Base-by-base conservation (phyloP, 2,888 invertebrate genomes). In the Eulithis prunata region DNA sequence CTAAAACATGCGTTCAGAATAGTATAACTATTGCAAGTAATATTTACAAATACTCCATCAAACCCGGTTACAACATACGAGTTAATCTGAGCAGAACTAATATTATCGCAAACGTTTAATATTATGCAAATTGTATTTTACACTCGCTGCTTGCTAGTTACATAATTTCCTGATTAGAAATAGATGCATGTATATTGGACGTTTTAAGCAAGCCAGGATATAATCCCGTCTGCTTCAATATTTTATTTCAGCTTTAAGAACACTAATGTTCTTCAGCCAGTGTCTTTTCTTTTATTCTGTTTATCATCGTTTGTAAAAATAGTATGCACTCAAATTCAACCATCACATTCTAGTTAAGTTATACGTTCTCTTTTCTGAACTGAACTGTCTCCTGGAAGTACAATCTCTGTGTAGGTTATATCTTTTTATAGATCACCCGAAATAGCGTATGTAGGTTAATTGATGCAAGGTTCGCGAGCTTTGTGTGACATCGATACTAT, bases 141-240 rank as follows among this genome's bases (percentile, higher is more conserved):
- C 59, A 49, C 55, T 38, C 36, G 55, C 43, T 21, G 41, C 32
- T 45, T 57, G 41, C 43, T 59, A 13, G 49, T 64, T 59, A 32
- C 64, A 56, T 56, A 59, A 64, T 64, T 56, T 64, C 55, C 59
- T 59, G 64, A 59, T 64, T 59, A 55, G 58, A 56, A 55, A 51
- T 64, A 56, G 49, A 55, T 45, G 13, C n/a, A 51, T 36, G 10
- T 32, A 11, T 41, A 56, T 3, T 38, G 58, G 21, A 60, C 32
- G 2, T 36, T 46, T 45, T 14, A 36, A 51, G 10, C 7, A n/a
- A 59, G 4, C 7, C 5, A 41, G 1, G 32, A 21, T 21, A 21
- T 21, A 21, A 21, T 21, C 21, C 21, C 21, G 21, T 21, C 21
- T 41, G 8, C 41, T 41, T 41, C 8, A 11, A 41, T 11, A 6